These are phyloP conservation scores for Calcarius lapponicus DNA, from an alignment of 2,797 vertebrate genomes.

Conservation along the genomic window DNA sequence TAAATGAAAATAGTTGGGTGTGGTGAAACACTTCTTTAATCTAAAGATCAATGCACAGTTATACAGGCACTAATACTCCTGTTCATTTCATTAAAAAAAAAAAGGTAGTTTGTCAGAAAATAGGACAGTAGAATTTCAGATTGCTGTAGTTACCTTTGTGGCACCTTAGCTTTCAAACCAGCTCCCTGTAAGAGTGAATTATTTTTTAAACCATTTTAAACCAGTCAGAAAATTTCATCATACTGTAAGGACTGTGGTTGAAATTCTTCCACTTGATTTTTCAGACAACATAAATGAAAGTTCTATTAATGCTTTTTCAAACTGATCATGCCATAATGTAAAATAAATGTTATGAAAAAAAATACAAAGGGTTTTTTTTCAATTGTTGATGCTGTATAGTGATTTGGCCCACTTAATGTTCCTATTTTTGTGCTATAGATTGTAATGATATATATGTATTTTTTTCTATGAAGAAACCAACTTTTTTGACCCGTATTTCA, in stretches of 20 bases:
- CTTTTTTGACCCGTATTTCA: background rate
- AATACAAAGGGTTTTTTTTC: background rate
- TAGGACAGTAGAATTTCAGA: background rate
- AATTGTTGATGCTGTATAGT: background rate
- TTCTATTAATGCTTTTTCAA: background rate
- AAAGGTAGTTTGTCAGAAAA: background rate
- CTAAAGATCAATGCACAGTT: background rate
- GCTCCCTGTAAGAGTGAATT: background rate
- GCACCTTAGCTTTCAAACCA: background rate
- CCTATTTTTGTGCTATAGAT: background rate
- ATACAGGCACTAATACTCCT: background rate
- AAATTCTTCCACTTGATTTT: background rate
- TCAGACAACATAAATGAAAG: background rate
- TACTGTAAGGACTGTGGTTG: background rate
- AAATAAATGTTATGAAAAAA: background rate
- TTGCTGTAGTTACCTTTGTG: background rate
- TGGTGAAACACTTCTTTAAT: background rate
- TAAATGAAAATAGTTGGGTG: conserved; percentile 62
- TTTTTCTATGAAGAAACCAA: background rate
- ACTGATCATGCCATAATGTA: background rate
- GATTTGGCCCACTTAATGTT: background rate
- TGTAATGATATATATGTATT: background rate
- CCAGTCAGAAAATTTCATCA: background rate
- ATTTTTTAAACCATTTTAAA: background rate
- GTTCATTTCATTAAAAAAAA: background rate